phyloP scores from a whole-genome alignment of 2,888 invertebrate species.

The Sicus ferrugineus region DNA sequence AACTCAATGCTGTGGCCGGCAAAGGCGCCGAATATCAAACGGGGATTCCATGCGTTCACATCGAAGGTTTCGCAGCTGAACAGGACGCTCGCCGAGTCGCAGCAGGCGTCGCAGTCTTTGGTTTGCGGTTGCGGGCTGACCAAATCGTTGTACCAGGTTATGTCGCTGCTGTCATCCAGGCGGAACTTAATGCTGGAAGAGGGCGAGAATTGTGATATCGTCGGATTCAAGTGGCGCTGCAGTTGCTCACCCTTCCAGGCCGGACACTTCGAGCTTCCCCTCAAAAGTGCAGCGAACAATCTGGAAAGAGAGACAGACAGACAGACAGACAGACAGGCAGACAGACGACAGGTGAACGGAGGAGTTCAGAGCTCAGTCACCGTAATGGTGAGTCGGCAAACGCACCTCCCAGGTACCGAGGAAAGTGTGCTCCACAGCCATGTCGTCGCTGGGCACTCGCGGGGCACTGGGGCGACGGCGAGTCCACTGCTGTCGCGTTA shows the following conservation, averaged over 20 bases:
- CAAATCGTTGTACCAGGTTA: slow-evolving; percentile 69
- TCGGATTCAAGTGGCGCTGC: background rate
- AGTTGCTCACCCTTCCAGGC: slow-evolving; percentile 56
- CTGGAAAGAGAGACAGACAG: slow-evolving; percentile 40
- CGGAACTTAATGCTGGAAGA: slow-evolving; percentile 62
- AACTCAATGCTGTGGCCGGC: slow-evolving; percentile 74
- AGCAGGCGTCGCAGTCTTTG: slow-evolving; percentile 56
- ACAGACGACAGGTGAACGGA: background rate
- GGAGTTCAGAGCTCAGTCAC: background rate
- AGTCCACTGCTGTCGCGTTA: background rate
- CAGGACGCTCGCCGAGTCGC: slow-evolving; percentile 67
- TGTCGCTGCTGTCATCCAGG: slow-evolving; percentile 71
- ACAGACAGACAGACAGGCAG: slow-evolving; percentile 6
- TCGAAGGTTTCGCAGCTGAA: slow-evolving; percentile 77
- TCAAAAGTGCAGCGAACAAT: slow-evolving; percentile 59
- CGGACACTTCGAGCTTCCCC: slow-evolving; percentile 56
- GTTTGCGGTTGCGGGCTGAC: slow-evolving; percentile 62
- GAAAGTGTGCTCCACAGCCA: slow-evolving; percentile 65
- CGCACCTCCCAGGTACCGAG: slow-evolving; percentile 69
- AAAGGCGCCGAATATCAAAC: slow-evolving; percentile 70
- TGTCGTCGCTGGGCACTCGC: too few species aligned
- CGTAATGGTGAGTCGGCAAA: background rate
- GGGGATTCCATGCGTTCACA: slow-evolving; percentile 61
- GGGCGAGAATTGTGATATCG: background rate
- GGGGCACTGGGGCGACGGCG: background rate